Evolutionary conservation across 2,888 invertebrate species (phyloP).

Genomic region (Phytoseiulus persimilis): DNA sequence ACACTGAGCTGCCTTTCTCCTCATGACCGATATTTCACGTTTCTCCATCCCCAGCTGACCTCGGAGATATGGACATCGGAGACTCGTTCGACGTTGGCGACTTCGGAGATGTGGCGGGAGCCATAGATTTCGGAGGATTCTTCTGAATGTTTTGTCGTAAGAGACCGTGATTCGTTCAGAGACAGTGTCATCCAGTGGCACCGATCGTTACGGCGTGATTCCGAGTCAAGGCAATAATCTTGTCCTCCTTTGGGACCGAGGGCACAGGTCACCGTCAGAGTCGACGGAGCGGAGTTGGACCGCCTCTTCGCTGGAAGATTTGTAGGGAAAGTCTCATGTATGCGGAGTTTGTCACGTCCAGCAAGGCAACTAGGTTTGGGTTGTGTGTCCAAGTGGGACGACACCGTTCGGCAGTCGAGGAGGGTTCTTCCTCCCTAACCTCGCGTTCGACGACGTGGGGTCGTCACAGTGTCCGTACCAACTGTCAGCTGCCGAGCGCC

Average conservation of each 20-base stretch:
- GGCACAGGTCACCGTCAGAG: background rate
- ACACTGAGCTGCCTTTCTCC: no score
- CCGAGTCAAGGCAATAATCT: background rate
- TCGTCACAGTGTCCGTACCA: background rate
- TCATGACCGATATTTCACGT: background rate
- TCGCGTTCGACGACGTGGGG: background rate
- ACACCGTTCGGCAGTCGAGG: background rate
- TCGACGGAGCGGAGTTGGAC: no score
- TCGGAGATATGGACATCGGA: conserved; percentile 29
- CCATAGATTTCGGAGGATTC: conserved; percentile 25
- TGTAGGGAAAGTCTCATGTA: no score
- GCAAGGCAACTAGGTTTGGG: background rate
- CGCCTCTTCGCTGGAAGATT: no score
- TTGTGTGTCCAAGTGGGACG: background rate
- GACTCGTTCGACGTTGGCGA: conserved; percentile 9
- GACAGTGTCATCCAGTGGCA: background rate
- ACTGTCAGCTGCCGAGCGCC: background rate
- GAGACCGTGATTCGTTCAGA: background rate
- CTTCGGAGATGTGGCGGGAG: conserved; percentile 7
- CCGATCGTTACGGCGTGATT: background rate
- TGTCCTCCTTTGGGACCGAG: background rate
- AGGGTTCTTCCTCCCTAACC: background rate
- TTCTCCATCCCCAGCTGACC: background rate
- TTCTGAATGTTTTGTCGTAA: background rate
- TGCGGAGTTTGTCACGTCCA: background rate